Conservation (phyloP, 1,140 invertebrate genomes). For the Drosophila tani region DNA sequence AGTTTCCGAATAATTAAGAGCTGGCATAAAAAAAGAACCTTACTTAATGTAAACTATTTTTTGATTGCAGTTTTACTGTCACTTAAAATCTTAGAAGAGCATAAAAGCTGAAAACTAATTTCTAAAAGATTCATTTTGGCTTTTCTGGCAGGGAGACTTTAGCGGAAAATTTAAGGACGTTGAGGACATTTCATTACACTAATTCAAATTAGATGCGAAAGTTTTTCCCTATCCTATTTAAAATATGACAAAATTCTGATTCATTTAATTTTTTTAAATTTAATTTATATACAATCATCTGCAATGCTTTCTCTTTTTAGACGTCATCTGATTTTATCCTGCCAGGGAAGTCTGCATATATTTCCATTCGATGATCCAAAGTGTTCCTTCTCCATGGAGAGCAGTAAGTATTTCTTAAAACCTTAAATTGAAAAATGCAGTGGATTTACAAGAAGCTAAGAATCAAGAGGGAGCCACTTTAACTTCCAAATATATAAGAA, state of each 20-base stretch:
- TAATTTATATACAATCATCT: too few species aligned
- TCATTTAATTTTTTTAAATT: too few species aligned
- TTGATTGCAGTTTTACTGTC: neutral
- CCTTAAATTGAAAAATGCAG: neutral
- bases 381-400: slow-evolving; percentile 97
- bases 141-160: too few species aligned
- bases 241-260: too few species aligned
- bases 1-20: neutral
- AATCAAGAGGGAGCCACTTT: neutral
- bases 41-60: neutral
- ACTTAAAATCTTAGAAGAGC: neutral
- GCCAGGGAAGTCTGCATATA: slow-evolving; percentile 96
- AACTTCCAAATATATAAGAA: too few species aligned
- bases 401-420: slow-evolving; percentile 89
- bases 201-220: too few species aligned
- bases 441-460: neutral
- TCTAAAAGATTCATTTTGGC: neutral
- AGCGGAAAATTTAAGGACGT: too few species aligned
- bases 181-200: too few species aligned
- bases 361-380: slow-evolving; percentile 97
- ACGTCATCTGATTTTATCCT: slow-evolving; percentile 95
- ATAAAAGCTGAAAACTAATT: neutral
- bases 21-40: neutral
- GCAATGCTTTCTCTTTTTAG: slow-evolving; percentile 85
- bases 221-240: too few species aligned